Base-by-base conservation (phyloP, 2,888 invertebrate species). In the Lepidocyrtinus sp. region DNA sequence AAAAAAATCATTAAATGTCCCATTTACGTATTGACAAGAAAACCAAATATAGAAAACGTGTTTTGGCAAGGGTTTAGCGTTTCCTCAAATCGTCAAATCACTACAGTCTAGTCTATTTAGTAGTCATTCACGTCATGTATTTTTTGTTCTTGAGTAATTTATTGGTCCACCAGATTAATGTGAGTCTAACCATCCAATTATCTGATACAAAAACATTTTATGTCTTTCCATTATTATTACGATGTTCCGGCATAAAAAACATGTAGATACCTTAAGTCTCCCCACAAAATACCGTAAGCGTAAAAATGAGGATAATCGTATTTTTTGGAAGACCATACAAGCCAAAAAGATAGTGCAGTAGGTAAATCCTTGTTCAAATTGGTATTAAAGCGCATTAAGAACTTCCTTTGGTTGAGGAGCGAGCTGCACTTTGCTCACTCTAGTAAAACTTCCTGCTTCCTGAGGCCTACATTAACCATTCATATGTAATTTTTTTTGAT, bases 381-480 rank as follows among this genome's bases (percentile, higher is more conserved):
- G 19, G 59, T 17, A 17, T 55, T 17, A 15, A n/a, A 61, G 61
- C 21, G 15, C 50, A 50, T 50, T 22, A 25, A 69, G 68, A 36
- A 74, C 46, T 73, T 73, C 73, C 73, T 62, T 24, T 73, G 64
- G 50, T 26, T 62, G 27, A 74, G 2, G 26, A 68, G 68, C 63
- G 59, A 61, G 46, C 63, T 61, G 62, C 63, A 63, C 12, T 36
- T 36, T 36, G 36, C 12, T 36, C 36, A 36, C 12, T 36, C 50
- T 12, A n/a, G 50, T 50, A 50, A 50, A 73, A 80, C 80, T 80
- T 80, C 80, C 80, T 80, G 55, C 75, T 80, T 80, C 80, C 80
- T 80, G 73, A 75, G 79, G 45, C 80, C 80, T 75, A 80, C 74
- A 80, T 80, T 79, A 68, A 63, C 36, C 24, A 21, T 62, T 25